Evolutionary conservation across 2,888 invertebrate genomes (phyloP).

Genomic region (Venustoraphidia nigricollis): DNA sequence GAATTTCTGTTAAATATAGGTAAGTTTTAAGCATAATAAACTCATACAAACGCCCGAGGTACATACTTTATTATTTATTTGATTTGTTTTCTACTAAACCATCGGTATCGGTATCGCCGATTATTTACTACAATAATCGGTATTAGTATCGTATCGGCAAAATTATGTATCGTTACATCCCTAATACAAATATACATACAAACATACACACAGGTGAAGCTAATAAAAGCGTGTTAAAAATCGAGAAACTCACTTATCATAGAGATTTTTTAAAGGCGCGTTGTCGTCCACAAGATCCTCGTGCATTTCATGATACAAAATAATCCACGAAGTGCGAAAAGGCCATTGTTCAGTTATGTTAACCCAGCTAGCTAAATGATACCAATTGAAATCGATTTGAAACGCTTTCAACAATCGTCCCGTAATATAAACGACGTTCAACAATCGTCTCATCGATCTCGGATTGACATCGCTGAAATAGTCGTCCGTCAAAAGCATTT

Average conservation of each 20-base stretch:
- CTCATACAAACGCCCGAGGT: too few species aligned
- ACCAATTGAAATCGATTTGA: constrained; percentile 99
- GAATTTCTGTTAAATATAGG: too few species aligned
- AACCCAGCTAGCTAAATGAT: constrained; percentile 93
- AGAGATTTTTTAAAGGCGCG: constrained; percentile 74
- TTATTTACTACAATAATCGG: too few species aligned
- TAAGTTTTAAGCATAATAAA: too few species aligned
- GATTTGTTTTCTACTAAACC: too few species aligned
- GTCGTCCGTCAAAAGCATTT: constrained; percentile 88
- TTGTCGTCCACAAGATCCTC: constrained; percentile 79
- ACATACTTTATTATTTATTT: too few species aligned
- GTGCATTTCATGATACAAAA: constrained; percentile 79
- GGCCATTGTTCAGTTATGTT: constrained; percentile 99
- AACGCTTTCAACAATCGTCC: constrained; percentile 93
- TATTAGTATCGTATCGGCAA: too few species aligned
- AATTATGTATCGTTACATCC: too few species aligned
- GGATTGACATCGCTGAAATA: constrained; percentile 99
- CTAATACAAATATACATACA: too few species aligned
- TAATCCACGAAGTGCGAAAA: constrained; percentile 92
- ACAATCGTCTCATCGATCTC: constrained; percentile 83
- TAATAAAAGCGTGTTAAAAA: too few species aligned
- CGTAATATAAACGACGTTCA: constrained; percentile 95
- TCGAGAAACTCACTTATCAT: constrained; percentile 62
- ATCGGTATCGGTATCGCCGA: too few species aligned
- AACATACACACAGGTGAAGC: too few species aligned